Evolutionary conservation across 2,888 invertebrate genomes (phyloP).

Genomic region (Lasioglossum lativentre): DNA sequence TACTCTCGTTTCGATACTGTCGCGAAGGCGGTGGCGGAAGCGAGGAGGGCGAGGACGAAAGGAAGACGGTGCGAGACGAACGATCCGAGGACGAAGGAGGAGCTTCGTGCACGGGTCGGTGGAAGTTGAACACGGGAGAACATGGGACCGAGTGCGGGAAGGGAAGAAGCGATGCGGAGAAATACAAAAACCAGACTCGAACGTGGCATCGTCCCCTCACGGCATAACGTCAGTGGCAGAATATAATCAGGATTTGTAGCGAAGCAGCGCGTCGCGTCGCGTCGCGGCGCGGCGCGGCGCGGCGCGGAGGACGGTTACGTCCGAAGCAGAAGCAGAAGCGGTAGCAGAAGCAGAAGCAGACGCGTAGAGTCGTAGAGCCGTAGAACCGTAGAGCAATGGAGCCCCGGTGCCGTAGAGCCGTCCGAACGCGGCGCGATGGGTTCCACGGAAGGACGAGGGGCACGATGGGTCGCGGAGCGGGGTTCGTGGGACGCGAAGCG

Average conservation of each 20-base stretch:
- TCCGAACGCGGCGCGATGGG: conserved; percentile 19
- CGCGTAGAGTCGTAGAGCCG: neutral
- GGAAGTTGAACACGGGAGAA: conserved; percentile 53
- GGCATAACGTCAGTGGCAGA: conserved; percentile 85
- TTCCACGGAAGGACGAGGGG: conserved; percentile 50
- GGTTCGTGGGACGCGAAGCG: conserved; percentile 53
- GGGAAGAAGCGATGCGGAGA: conserved; percentile 65
- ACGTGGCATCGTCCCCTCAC: conserved; percentile 81
- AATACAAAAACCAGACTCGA: conserved; percentile 84
- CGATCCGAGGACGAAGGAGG: neutral
- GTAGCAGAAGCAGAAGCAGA: conserved; percentile 30
- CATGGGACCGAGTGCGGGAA: conserved; percentile 36
- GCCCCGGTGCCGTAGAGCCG: neutral
- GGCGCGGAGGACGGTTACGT: conserved; percentile 39
- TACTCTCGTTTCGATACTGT: neutral
- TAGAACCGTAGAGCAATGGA: neutral
- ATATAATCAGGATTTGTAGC: conserved; percentile 86
- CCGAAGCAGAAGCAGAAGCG: conserved; percentile 44
- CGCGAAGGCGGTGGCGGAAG: neutral
- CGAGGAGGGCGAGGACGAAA: neutral
- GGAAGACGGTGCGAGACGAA: neutral
- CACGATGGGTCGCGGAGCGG: conserved; percentile 49
- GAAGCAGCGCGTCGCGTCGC: conserved; percentile 74
- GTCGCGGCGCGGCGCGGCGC: conserved; percentile 55
- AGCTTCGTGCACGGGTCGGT: neutral